These are phyloP conservation scores for Orientallactaga bullata DNA, from an alignment of 2,113 vertebrate genomes.

Conservation along the genomic window DNA sequence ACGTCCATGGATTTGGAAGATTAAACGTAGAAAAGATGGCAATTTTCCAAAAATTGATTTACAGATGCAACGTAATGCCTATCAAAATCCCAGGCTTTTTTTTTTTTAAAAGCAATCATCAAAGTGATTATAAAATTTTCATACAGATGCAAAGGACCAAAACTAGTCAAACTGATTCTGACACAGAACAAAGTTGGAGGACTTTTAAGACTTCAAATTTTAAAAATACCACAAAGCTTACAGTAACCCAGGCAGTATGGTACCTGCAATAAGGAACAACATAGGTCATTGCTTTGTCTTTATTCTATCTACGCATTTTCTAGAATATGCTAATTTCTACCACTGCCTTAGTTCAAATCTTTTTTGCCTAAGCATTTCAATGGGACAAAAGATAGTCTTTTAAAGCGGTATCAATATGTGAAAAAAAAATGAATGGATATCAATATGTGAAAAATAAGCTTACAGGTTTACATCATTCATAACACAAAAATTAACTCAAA, in stretches of 20 bases:
- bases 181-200: not conserved
- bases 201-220: slow-evolving; percentile 4
- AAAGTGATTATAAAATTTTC: slow-evolving; percentile 27
- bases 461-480: not conserved
- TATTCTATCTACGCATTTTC: too few relatives aligned
- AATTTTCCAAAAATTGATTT: not conserved
- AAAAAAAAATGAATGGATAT: not conserved
- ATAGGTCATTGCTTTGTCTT: too few relatives aligned
- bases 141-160: slow-evolving; percentile 29
- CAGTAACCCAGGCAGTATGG: not conserved
- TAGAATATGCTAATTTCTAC: too few relatives aligned
- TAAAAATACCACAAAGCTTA: slow-evolving; percentile 17
- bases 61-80: not conserved
- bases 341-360: too few relatives aligned
- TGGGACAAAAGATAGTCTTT: not conserved
- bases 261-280: not conserved
- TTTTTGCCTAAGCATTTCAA: not conserved
- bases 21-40: not conserved
- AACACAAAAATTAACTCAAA: slow-evolving; percentile 39
- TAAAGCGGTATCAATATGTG: not conserved
- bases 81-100: not conserved
- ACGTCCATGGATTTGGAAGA: not conserved
- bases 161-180: not conserved
- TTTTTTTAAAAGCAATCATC: not conserved
- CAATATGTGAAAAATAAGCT: not conserved